phyloP scores from a whole-genome alignment of 2,113 vertebrate genomes.

The Aphyosemion australe region DNA sequence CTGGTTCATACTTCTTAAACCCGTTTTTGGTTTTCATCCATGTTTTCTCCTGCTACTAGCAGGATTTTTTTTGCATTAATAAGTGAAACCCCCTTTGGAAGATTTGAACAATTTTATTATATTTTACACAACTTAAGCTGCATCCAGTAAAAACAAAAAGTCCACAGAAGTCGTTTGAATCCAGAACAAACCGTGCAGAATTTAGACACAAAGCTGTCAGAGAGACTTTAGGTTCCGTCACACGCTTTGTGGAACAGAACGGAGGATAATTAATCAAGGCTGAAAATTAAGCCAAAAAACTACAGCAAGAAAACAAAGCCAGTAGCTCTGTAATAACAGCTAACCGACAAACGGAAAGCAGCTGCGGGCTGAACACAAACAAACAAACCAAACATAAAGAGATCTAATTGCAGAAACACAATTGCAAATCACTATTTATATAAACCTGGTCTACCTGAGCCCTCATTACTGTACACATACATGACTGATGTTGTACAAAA shows the following conservation, averaged over 20 bases:
- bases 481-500: not conserved
- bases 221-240: not conserved
- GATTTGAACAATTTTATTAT: slow-evolving; percentile 7
- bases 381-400: not conserved
- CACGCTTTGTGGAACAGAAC: not conserved
- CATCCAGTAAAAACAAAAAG: not conserved
- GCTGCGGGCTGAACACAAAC: not conserved
- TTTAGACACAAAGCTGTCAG: not conserved
- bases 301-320: not conserved
- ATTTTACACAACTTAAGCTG: slow-evolving; percentile 1
- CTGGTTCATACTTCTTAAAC: no score
- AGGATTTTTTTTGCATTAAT: not conserved
- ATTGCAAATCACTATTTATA: no score
- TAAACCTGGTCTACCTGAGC: no score
- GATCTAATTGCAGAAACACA: slow-evolving; percentile 7
- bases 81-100: not conserved
- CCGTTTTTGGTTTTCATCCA: no score
- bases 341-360: not conserved
- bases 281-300: slow-evolving; percentile 4
- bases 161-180: not conserved
- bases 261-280: not conserved
- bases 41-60: no score
- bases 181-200: not conserved
- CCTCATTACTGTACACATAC: no score
- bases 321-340: not conserved